Conservation (phyloP, 2,113 vertebrate genomes). For the Ovis aries region ARS-UI_Ramb_v3.0 NC_056054.1:7491001-7491500, state of each 20-base stretch:
- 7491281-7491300: background rate
- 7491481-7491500: no score
- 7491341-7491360: background rate
- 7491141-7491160: background rate
- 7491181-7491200: fast-evolving
- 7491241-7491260: background rate
- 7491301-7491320: background rate
- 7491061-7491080: background rate
- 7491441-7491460: background rate
- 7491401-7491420: background rate
- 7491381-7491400: background rate
- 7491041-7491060: background rate
- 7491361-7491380: background rate
- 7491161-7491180: background rate
- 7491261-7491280: background rate
- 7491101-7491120: background rate
- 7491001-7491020: background rate
- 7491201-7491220: background rate
- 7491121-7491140: background rate
- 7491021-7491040: background rate
- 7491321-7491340: background rate
- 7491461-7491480: background rate
- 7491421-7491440: fast-evolving
- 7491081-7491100: background rate
- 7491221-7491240: background rate